These are phyloP conservation scores for Osedax frankpressi DNA, from an alignment of 2,888 invertebrate species.

Conservation along the genomic window DNA sequence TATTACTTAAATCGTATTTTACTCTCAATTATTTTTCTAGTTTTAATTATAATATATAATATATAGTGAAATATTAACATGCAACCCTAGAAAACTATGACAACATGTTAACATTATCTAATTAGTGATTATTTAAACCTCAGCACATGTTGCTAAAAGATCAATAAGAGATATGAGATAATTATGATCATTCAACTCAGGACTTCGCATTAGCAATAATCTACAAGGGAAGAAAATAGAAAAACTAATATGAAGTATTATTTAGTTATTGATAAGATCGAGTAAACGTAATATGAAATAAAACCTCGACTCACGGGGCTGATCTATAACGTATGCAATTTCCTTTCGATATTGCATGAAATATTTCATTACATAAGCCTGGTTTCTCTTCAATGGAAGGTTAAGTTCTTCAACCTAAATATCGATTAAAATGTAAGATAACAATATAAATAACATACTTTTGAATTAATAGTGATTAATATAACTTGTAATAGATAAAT, in stretches of 20 bases:
- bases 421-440: too few relatives aligned
- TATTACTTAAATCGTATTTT: too few relatives aligned
- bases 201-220: not conserved
- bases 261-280: not conserved
- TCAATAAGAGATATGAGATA: slow-evolving; percentile 33
- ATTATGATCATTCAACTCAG: not conserved
- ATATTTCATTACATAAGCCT: slow-evolving; percentile 28
- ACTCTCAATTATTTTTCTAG: too few relatives aligned
- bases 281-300: not conserved
- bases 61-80: too few relatives aligned
- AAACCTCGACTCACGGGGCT: slow-evolving; percentile 23
- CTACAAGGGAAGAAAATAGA: too few relatives aligned
- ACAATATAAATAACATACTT: too few relatives aligned
- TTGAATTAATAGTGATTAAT: not conserved
- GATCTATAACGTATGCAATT: slow-evolving; percentile 25
- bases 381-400: slow-evolving; percentile 29
- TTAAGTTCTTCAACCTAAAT: slow-evolving; percentile 24
- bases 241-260: too few relatives aligned
- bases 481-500: not conserved
- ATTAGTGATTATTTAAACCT: too few relatives aligned
- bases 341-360: slow-evolving; percentile 27
- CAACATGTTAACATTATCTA: too few relatives aligned
- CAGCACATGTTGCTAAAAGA: slow-evolving; percentile 44
- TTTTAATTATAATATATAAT: too few relatives aligned
- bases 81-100: too few relatives aligned